Base-by-base conservation (phyloP, 2,113 vertebrate species). In the Pseudorasbora parva region DNA sequence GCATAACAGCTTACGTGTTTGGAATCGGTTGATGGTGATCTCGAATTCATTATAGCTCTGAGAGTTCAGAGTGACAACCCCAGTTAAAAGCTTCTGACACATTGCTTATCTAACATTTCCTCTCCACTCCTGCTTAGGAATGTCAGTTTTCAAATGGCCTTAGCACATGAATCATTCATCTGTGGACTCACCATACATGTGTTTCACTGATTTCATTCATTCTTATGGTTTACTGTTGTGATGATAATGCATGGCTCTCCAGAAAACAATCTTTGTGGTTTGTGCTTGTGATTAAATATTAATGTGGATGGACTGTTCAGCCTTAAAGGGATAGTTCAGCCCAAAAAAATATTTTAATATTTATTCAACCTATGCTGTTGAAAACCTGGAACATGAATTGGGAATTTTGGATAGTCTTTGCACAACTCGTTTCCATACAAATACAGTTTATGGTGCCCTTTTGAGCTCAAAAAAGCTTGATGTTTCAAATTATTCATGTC, bases 171-270 rank as follows among this genome's bases (percentile, higher is more conserved):
- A 41, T 77, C 19, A 37, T 37, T 81, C 27, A 8, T 79, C 41
- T 8, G 56, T 78, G 75, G 7, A 79, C 33, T 21, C 59, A 45
- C 9, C 2, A 21, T 33, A 8, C 6, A 62, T 0, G 25, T 41
- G n/a, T 37, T 68, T 72, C 25, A 25, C 62, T 45, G 47, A 47
- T 23, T 33, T 80, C 4, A 80, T 71, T 80, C 2, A 80, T 71
- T 1, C 47, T 59, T 76, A 59, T 9, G 68, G 59, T 86, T 49
- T 47, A 76, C 17, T 47, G 17, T 81, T 41, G 9, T 81, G 10
- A 78, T 60, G 74, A 49, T 75, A 21, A 69, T 88, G 57, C 87
- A 84, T 75, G 80, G 33, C 23, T 80, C 47, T 41, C 23, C 66
- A 62, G 83, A 41, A 80, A 72, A 57, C 37, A 76, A 54, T 56